Evolutionary conservation across 2,113 vertebrate genomes (phyloP).

Genomic region (Pterocles orientalis): DNA sequence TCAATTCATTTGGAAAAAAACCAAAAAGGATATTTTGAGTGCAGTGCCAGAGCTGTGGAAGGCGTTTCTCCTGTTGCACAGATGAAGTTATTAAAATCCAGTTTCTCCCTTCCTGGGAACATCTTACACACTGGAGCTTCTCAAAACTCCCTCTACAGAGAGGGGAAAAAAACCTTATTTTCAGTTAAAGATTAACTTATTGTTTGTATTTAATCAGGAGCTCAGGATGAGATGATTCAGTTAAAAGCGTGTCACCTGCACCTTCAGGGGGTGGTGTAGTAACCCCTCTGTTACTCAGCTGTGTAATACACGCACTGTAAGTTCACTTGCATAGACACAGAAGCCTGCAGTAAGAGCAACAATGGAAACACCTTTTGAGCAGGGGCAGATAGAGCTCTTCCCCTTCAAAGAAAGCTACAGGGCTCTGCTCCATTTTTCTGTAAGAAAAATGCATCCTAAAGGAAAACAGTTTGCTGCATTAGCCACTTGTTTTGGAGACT

Average conservation of each 20-base stretch:
- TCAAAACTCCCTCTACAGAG: background rate
- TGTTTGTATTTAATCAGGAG: background rate
- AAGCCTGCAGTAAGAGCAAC: accelerated
- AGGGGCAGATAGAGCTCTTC: too few species aligned
- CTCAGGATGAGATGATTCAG: background rate
- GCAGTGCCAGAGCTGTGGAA: background rate
- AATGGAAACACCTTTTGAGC: background rate
- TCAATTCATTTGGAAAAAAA: background rate
- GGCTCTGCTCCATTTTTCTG: background rate
- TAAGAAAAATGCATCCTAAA: background rate
- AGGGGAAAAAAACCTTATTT: background rate
- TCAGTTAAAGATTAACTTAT: background rate
- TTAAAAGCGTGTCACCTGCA: too few species aligned
- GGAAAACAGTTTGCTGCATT: background rate
- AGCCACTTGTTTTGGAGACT: background rate
- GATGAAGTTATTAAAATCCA: background rate
- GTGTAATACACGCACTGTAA: accelerated
- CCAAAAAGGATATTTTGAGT: too few species aligned
- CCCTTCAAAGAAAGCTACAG: accelerated
- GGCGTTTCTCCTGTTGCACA: background rate
- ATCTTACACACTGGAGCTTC: too few species aligned
- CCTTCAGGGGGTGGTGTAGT: accelerated
- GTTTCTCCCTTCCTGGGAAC: background rate
- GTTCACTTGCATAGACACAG: accelerated
- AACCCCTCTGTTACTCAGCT: too few species aligned